A percentile compares a stretch with the other conserved stretches of the same genome.
phyloP scores from a whole-genome alignment of 2,888 invertebrate species.

The Nesidiocoris tenuis region DNA sequence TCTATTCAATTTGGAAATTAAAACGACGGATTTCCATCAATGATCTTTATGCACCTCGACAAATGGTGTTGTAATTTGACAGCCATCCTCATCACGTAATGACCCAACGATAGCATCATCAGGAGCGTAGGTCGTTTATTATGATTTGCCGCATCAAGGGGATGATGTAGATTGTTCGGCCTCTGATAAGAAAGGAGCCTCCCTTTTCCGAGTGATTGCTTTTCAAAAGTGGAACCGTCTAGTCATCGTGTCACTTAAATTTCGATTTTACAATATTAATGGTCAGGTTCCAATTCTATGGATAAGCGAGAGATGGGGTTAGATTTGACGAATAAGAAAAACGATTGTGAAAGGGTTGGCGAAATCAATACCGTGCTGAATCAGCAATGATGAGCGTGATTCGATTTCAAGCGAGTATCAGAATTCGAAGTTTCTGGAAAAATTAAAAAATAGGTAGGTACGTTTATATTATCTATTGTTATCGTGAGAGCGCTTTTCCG shows the following conservation, averaged over 20 bases:
- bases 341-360: too few relatives aligned
- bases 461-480: too few relatives aligned
- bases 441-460: too few relatives aligned
- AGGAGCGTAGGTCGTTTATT: conserved; percentile 17
- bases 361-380: too few relatives aligned
- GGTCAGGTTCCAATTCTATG: not conserved
- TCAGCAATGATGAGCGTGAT: too few relatives aligned
- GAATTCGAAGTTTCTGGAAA: too few relatives aligned
- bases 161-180: conserved; percentile 14
- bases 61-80: conserved; percentile 22
- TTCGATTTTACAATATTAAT: not conserved
- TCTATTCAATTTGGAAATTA: too few relatives aligned
- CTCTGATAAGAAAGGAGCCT: not conserved
- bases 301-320: not conserved
- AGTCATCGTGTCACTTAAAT: conserved; percentile 3
- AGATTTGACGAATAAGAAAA: too few relatives aligned
- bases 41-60: too few relatives aligned
- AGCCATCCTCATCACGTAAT: conserved; percentile 18
- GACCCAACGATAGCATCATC: conserved; percentile 9
- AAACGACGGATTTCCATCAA: too few relatives aligned
- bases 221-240: not conserved
- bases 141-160: conserved; percentile 12
- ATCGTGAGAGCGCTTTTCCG: too few relatives aligned
- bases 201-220: not conserved
- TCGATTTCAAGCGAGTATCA: too few relatives aligned